Percentiles rank a stretch among this genome's conserved stretches.
Conservation (phyloP, 2,797 vertebrate genomes). For the Fistularia tabacaria region DNA sequence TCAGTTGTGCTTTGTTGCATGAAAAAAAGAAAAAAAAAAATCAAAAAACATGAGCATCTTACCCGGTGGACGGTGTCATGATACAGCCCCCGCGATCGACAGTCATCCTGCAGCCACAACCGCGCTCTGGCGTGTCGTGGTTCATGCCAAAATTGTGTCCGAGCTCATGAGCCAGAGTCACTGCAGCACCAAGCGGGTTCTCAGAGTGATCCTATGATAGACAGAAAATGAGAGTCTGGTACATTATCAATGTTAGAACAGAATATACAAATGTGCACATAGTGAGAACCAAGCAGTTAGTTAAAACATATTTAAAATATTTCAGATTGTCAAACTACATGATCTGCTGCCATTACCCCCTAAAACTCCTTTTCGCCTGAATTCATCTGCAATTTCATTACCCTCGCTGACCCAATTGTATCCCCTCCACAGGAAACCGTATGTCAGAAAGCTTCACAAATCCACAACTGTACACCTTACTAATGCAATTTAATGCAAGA, state of each 20-base stretch:
- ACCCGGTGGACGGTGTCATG: constrained; percentile 98
- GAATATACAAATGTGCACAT: too few relatives aligned
- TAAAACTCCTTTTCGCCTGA: constrained; percentile 41
- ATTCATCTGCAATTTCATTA: constrained; percentile 45
- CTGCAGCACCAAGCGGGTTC: constrained; percentile 92
- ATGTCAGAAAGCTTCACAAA: constrained; percentile 20
- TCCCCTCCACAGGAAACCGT: constrained; percentile 23
- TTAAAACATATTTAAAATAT: too few relatives aligned
- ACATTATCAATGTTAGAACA: too few relatives aligned
- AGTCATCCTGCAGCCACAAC: constrained; percentile 87
- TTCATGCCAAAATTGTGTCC: constrained; percentile 99
- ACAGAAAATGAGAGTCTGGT: background rate
- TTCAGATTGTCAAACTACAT: too few relatives aligned
- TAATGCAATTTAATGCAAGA: too few relatives aligned
- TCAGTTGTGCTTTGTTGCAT: background rate
- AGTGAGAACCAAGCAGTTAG: too few relatives aligned
- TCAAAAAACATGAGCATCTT: constrained; percentile 46
- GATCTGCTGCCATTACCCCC: too few relatives aligned
- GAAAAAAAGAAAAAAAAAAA: background rate
- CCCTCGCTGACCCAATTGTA: constrained; percentile 54
- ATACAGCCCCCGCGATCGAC: constrained; percentile 92
- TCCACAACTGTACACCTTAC: constrained; percentile 19
- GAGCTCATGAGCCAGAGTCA: constrained; percentile 94
- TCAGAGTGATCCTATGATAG: constrained; percentile 90
- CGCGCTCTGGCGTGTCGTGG: constrained; percentile 91